phyloP scores from a whole-genome alignment of 2,888 invertebrate genomes.

The Leptinotarsa haldemani region DNA sequence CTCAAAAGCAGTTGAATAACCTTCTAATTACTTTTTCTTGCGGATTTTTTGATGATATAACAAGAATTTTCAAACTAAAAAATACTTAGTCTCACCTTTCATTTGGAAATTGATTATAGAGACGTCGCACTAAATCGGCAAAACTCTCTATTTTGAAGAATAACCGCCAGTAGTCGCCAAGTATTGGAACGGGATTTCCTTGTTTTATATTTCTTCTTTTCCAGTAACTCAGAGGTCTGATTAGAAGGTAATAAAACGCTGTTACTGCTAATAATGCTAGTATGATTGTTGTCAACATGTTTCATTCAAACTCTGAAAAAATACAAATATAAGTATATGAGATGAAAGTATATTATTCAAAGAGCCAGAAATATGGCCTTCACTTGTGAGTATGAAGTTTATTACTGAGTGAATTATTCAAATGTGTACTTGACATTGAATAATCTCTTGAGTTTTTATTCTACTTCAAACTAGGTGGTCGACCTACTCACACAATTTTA shows the following conservation, averaged over 20 bases:
- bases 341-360: too few relatives aligned
- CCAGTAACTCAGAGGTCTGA: conserved; percentile 34
- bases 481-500: too few relatives aligned
- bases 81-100: conserved; percentile 22
- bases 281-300: conserved; percentile 23
- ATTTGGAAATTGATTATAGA: conserved; percentile 22
- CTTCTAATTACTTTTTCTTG: too few relatives aligned
- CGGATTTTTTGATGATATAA: too few relatives aligned
- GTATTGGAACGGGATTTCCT: conserved; percentile 13
- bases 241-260: conserved; percentile 19
- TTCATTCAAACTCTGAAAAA: not conserved
- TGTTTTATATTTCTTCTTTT: conserved; percentile 29
- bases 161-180: conserved; percentile 22
- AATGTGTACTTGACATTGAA: too few relatives aligned
- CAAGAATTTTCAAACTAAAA: not conserved
- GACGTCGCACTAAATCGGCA: conserved; percentile 9
- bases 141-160: conserved; percentile 25
- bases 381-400: too few relatives aligned
- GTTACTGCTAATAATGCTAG: not conserved
- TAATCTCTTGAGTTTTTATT: too few relatives aligned
- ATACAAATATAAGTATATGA: not conserved
- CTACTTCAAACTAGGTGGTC: too few relatives aligned
- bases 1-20: too few relatives aligned
- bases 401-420: too few relatives aligned
- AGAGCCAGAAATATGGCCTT: too few relatives aligned